These are phyloP conservation scores for Thaumetopoea pityocampa DNA, from an alignment of 1,140 invertebrate species.

Conservation along the genomic window DNA sequence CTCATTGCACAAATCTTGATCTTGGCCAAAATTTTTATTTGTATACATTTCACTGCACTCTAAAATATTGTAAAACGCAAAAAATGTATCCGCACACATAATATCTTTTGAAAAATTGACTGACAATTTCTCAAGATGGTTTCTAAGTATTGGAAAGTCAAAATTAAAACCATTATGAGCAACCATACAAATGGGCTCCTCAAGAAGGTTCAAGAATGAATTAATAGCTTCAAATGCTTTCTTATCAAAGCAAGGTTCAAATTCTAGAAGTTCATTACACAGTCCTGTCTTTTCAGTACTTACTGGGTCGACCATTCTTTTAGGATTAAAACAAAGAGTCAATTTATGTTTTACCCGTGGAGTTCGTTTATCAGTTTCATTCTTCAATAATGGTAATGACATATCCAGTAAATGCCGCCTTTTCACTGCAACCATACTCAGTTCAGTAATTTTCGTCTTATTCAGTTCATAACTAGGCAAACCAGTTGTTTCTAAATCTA, in stretches of 20 bases:
- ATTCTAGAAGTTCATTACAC: constrained; percentile 80
- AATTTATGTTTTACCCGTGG: constrained; percentile 81
- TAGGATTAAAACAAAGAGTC: constrained; percentile 79
- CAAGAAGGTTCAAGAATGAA: constrained; percentile 78
- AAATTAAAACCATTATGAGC: constrained; percentile 87
- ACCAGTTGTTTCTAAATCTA: constrained; percentile 81
- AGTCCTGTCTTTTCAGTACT: constrained; percentile 78
- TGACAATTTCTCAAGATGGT: constrained; percentile 53
- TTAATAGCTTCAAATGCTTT: constrained; percentile 73
- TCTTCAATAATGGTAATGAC: constrained; percentile 31
- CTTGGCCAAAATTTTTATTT: too few species aligned
- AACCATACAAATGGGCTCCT: constrained; percentile 83
- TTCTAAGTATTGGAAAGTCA: constrained; percentile 79
- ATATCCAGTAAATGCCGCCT: constrained; percentile 67
- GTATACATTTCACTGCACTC: constrained; percentile 4
- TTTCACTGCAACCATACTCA: constrained; percentile 77
- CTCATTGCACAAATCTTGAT: background rate
- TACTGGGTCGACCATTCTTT: constrained; percentile 60
- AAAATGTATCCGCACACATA: constrained; percentile 76
- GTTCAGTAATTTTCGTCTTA: constrained; percentile 79
- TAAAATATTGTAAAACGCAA: constrained; percentile 64
- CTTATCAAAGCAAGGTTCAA: constrained; percentile 77
- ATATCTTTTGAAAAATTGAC: constrained; percentile 67
- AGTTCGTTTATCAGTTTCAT: too few species aligned
- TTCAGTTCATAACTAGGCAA: constrained; percentile 67